Evolutionary conservation across 2,888 invertebrate genomes (phyloP).

Genomic region (Micoletzkya japonica): DNA sequence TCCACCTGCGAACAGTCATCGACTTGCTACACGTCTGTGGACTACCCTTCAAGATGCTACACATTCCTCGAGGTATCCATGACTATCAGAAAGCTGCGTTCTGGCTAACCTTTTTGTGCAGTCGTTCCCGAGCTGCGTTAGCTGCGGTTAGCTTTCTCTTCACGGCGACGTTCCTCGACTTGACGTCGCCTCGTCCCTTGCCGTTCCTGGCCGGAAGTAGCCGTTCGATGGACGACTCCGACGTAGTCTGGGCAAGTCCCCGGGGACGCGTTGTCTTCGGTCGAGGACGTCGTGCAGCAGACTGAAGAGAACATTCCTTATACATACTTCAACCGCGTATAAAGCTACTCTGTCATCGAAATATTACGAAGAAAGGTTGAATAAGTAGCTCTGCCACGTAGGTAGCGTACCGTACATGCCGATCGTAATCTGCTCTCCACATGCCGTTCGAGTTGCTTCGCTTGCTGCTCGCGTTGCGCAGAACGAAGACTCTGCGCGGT

Average conservation of each 20-base stretch:
- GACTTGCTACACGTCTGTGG: neutral
- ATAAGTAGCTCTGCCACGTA: too few species aligned
- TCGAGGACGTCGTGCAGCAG: neutral
- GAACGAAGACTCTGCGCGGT: neutral
- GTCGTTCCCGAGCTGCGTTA: constrained; percentile 13
- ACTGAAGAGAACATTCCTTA: too few species aligned
- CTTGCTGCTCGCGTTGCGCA: constrained; percentile 6
- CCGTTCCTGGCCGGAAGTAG: too few species aligned
- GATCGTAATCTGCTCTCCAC: too few species aligned
- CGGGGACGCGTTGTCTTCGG: constrained; percentile 14
- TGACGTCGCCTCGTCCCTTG: neutral
- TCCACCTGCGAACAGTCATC: constrained; percentile 10
- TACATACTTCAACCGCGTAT: too few species aligned
- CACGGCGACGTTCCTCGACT: constrained; percentile 16
- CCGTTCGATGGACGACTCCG: too few species aligned
- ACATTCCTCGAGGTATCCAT: too few species aligned
- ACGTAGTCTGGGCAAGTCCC: neutral
- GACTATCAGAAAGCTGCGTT: too few species aligned
- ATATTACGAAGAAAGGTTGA: too few species aligned
- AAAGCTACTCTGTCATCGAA: too few species aligned
- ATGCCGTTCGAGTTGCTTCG: constrained; percentile 3
- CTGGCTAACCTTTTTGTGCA: neutral
- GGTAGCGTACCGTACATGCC: too few species aligned
- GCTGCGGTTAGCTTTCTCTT: constrained; percentile 13
- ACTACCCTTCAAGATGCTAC: too few species aligned